phyloP scores from a whole-genome alignment of 2,113 vertebrate species.

The Atherinomorus stipes region DNA sequence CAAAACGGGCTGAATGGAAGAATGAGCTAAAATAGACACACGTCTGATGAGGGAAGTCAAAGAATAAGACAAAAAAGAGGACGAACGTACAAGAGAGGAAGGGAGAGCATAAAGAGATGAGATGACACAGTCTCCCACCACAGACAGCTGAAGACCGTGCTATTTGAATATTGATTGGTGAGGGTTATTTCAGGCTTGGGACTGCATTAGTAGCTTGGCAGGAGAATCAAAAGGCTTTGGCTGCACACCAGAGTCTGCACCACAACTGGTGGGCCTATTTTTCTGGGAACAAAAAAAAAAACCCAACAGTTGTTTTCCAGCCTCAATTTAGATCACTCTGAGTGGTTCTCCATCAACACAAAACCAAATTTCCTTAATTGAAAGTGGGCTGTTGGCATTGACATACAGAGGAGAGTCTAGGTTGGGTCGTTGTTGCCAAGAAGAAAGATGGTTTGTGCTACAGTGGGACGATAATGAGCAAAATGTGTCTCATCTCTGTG shows the following conservation, averaged over 20 bases:
- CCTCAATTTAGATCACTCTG: conserved; percentile 42
- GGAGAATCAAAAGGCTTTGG: conserved; percentile 60
- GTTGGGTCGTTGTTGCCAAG: conserved; percentile 19
- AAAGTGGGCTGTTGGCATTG: conserved; percentile 32
- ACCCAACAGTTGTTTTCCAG: conserved; percentile 60
- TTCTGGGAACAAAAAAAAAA: conserved; percentile 37
- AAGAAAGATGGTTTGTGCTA: conserved; percentile 22
- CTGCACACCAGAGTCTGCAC: conserved; percentile 46
- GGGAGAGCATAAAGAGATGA: conserved; percentile 21
- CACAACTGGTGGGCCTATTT: conserved; percentile 50
- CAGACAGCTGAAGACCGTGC: conserved; percentile 48
- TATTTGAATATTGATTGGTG: conserved; percentile 66
- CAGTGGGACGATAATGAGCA: conserved; percentile 34
- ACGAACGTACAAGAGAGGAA: conserved; percentile 11
- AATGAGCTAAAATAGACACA: not conserved
- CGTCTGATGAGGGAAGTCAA: conserved; percentile 6
- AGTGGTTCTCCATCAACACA: conserved; percentile 16
- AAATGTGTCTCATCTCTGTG: conserved; percentile 28
- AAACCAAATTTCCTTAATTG: conserved; percentile 31
- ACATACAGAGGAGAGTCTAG: not conserved
- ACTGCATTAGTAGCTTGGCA: conserved; percentile 70
- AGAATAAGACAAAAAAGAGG: conserved; percentile 1
- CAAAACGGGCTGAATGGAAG: conserved; percentile 11
- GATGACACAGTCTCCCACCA: not conserved
- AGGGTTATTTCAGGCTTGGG: conserved; percentile 58